Base-by-base conservation (phyloP, 1,140 invertebrate species). In the Penaeus chinensis region DNA sequence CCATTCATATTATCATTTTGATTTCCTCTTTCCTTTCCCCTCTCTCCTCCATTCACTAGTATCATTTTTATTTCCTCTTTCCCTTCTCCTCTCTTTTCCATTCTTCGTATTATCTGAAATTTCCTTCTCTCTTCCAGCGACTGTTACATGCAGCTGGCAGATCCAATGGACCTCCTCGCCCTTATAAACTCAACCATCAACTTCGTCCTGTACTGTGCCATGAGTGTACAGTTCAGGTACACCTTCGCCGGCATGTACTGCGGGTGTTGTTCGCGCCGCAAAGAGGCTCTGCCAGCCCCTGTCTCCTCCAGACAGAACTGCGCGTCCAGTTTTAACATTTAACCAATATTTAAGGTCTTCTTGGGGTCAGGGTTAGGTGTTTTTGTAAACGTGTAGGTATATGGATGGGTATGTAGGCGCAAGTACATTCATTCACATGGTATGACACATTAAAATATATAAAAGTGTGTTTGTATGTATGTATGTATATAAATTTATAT, bases 171-270 rank as follows among this genome's bases (percentile, higher is more conserved):
- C 92, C 94, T 98, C 32, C 92, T 98, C 74, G 98, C 98, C 0
- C 93, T 99, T 8, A 92, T 98, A 81, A 99, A 99, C 92, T 97
- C 96, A 10, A 95, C 96, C 13, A 96, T 98, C 62, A 98, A 98
- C 91, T 99, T 99, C 91, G 95, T 99, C 69, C 93, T 99, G 10
- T 99, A 99, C 91, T 98, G 97, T 90, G 95, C 95, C 54, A 99
- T 99, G 98, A 97, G 96, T 66, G 93, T 96, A 71, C 97, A 98
- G 93, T 99, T 99, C 92, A 93, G 97, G 24, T 94, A 95, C 76
- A 98, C 96, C 1, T 99, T 98, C 91, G 94, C 95, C 2, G 94
- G 95, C 86, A 91, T 97, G 66, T 96, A 97, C 89, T 69, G 80
- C 11, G 71, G 65, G 7, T 18, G n/a, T 3, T 32, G 47, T 19